Evolutionary conservation across 2,888 invertebrate genomes (phyloP).

Genomic region (Stegophylla sp.): DNA sequence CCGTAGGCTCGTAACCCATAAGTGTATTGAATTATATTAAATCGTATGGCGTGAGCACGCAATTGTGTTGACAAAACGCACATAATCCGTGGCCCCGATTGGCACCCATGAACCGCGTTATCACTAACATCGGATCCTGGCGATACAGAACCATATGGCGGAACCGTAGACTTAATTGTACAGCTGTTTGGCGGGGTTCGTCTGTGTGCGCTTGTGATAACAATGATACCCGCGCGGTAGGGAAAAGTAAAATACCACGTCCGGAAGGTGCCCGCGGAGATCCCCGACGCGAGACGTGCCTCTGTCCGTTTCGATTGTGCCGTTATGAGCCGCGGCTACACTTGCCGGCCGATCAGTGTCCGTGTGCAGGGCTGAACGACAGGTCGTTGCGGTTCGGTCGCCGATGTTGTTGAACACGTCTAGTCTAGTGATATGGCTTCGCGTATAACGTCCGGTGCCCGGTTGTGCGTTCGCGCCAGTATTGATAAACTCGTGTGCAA

Average conservation of each 20-base stretch:
- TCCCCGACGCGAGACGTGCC: neutral
- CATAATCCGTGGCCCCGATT: too few relatives aligned
- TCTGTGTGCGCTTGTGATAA: neutral
- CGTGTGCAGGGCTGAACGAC: slow-evolving; percentile 52
- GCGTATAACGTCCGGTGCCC: slow-evolving; percentile 58
- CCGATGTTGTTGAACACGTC: slow-evolving; percentile 56
- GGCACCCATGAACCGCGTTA: too few relatives aligned
- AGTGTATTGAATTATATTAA: too few relatives aligned
- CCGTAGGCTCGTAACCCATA: too few relatives aligned
- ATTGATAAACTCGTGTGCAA: slow-evolving; percentile 54
- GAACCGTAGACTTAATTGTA: too few relatives aligned
- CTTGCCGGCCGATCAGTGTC: slow-evolving; percentile 56
- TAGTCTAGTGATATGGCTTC: slow-evolving; percentile 57
- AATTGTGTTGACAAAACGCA: too few relatives aligned
- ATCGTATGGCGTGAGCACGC: too few relatives aligned
- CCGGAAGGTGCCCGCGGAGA: slow-evolving; percentile 28
- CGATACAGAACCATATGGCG: too few relatives aligned
- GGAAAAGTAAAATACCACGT: slow-evolving; percentile 72
- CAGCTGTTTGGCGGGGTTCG: neutral
- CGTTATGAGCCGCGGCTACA: slow-evolving; percentile 52
- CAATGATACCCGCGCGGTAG: slow-evolving; percentile 13
- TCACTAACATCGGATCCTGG: too few relatives aligned
- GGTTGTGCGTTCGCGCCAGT: slow-evolving; percentile 58
- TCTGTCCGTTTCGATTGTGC: slow-evolving; percentile 25
- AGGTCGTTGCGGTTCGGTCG: slow-evolving; percentile 37